These are phyloP conservation scores for Tipula unca DNA, from an alignment of 2,888 invertebrate genomes.

Conservation along the genomic window DNA sequence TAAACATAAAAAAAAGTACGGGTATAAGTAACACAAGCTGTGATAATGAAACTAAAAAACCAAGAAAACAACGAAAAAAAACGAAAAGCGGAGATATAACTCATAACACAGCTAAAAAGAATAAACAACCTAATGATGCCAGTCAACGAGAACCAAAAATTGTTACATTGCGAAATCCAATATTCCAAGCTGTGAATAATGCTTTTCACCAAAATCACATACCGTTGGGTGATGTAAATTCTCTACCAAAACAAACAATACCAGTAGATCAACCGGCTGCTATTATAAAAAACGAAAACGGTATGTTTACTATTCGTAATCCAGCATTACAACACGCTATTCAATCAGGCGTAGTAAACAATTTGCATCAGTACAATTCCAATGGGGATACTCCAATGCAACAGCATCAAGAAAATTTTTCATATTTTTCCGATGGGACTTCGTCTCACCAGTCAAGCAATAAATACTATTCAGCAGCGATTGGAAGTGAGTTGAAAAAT, in stretches of 20 bases:
- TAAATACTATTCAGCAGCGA: conserved; percentile 39
- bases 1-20: conserved; percentile 22
- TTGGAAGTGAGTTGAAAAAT: conserved; percentile 39
- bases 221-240: conserved; percentile 38
- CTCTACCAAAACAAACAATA: conserved; percentile 28
- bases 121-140: conserved; percentile 24
- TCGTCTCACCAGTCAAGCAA: neutral
- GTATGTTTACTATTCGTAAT: conserved; percentile 78
- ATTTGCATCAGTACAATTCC: conserved; percentile 37
- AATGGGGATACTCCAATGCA: conserved; percentile 36
- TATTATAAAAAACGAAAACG: conserved; percentile 61
- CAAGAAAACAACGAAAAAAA: conserved; percentile 25
- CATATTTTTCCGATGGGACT: conserved; percentile 24
- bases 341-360: conserved; percentile 35
- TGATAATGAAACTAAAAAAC: conserved; percentile 25
- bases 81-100: conserved; percentile 22
- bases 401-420: conserved; percentile 25
- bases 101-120: conserved; percentile 32
- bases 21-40: neutral
- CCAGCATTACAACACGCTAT: conserved; percentile 46
- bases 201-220: conserved; percentile 45
- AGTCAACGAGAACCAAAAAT: conserved; percentile 45
- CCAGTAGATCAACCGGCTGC: conserved; percentile 50
- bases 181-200: conserved; percentile 51
- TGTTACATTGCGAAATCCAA: conserved; percentile 70